phyloP scores from a whole-genome alignment of 2,797 vertebrate genomes.

The Vipera ursinii region DNA sequence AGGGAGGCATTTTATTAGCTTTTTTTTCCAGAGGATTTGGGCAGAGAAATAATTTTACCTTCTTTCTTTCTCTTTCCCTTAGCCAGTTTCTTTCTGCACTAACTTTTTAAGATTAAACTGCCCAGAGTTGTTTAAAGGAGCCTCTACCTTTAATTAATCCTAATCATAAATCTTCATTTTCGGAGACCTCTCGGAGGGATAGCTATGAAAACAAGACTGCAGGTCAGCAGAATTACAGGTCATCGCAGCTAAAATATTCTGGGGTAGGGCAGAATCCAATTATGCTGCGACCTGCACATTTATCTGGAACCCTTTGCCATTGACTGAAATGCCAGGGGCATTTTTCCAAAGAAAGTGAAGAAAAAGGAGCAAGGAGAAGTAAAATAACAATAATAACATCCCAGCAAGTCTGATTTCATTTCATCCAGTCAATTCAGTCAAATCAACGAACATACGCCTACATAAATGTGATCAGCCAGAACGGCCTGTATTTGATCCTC shows the following conservation, averaged over 20 bases:
- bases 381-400: neutral
- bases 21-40: neutral
- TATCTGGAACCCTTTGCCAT: neutral
- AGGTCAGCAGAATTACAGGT: neutral
- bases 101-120: neutral
- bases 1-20: neutral
- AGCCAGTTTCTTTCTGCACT: neutral
- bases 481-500: neutral
- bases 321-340: neutral
- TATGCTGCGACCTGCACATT: neutral
- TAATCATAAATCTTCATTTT: neutral
- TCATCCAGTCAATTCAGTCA: neutral
- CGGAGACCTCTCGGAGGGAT: neutral
- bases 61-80: neutral
- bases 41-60: neutral
- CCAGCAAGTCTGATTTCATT: neutral
- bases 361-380: neutral
- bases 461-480: neutral
- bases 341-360: neutral
- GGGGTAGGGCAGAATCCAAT: neutral
- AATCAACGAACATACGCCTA: neutral
- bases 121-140: neutral
- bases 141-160: neutral
- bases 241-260: neutral
- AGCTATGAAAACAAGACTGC: neutral